Base-by-base conservation (phyloP, 2,888 invertebrate species). In the Leuctra nigra region DNA sequence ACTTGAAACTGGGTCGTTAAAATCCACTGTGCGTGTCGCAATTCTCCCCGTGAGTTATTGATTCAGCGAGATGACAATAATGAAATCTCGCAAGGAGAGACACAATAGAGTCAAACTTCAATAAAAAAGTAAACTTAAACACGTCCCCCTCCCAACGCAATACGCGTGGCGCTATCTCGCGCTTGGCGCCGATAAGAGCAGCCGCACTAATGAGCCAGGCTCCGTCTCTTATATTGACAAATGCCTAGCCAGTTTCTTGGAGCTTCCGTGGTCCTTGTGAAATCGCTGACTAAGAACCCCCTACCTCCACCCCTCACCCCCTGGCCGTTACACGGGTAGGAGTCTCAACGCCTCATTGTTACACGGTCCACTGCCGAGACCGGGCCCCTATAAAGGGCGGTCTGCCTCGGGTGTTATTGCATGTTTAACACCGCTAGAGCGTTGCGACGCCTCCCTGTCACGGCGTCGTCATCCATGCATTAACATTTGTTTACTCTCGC, bases 251-350 rank as follows among this genome's bases (percentile, higher is more conserved):
- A 22, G 20, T 16, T 13, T 23, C 23, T 3, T 44, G n/a, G 44
- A 18, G 3, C 22, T 18, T 13, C 44, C 22, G 20, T 13, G 44
- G 4, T 44, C 22, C 44, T 44, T 23, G 22, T 16, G 20, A 44
- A 44, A 44, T 44, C 23, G 44, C 44, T 44, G 44, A 44, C 44
- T 44, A 23, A 23, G 23, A 44, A 44, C 18, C 20, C 44, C n/a
- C 44, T 23, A 13, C 23, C 44, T 2, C 44, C 7, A 6, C 4
- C 4, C 44, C 22, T 2, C 2, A 4, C 4, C 20, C 44, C 4
- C 2, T n/a, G n/a, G n/a, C n/a, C n/a, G n/a, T n/a, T n/a, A n/a
- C n/a, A n/a, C n/a, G n/a, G n/a, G n/a, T n/a, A n/a, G n/a, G n/a
- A n/a, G n/a, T n/a, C 41, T 2, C 41, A 18, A 18, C 16, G 44